Evolutionary conservation across 2,888 invertebrate genomes (phyloP).

Genomic region (Serrognathus titanus): DNA sequence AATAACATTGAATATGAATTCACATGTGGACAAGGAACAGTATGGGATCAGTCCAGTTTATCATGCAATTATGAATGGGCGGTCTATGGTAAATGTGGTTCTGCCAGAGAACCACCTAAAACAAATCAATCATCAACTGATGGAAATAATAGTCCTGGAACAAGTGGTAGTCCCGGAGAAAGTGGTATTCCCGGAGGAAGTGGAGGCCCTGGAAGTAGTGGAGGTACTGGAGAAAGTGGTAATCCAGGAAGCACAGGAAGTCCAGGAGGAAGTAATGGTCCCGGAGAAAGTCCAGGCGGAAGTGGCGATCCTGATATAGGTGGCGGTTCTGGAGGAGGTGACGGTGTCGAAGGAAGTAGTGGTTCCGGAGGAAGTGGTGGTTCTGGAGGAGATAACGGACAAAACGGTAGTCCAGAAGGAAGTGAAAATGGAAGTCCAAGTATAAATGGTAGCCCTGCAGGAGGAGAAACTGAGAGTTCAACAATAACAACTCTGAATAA

Average conservation of each 20-base stretch:
- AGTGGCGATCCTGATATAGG: conserved; percentile 13
- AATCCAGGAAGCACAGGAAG: conserved; percentile 8
- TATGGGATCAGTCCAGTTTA: conserved; percentile 17
- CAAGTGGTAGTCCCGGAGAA: conserved; percentile 7
- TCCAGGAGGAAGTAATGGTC: conserved; percentile 7
- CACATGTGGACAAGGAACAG: conserved; percentile 7
- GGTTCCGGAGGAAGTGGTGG: conserved; percentile 20
- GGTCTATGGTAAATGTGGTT: conserved; percentile 19
- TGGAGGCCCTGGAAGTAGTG: conserved; percentile 13
- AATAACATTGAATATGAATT: not conserved
- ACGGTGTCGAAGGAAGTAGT: conserved; percentile 15
- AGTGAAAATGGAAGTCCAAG: conserved; percentile 34
- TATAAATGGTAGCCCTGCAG: conserved; percentile 22
- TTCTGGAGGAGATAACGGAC: not conserved
- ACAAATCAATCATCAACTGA: not conserved
- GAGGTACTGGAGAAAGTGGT: not conserved
- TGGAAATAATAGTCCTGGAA: conserved; percentile 15
- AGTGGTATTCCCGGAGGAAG: conserved; percentile 1
- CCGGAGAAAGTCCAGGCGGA: conserved; percentile 16
- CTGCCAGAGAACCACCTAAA: conserved; percentile 10
- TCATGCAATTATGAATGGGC: conserved; percentile 16
- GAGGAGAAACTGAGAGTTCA: not conserved
- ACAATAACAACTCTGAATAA: not conserved
- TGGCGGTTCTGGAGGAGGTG: conserved; percentile 12
- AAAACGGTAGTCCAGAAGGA: conserved; percentile 64